phyloP scores from a whole-genome alignment of 2,113 vertebrate genomes.

The Clarias macrocephalus region DNA sequence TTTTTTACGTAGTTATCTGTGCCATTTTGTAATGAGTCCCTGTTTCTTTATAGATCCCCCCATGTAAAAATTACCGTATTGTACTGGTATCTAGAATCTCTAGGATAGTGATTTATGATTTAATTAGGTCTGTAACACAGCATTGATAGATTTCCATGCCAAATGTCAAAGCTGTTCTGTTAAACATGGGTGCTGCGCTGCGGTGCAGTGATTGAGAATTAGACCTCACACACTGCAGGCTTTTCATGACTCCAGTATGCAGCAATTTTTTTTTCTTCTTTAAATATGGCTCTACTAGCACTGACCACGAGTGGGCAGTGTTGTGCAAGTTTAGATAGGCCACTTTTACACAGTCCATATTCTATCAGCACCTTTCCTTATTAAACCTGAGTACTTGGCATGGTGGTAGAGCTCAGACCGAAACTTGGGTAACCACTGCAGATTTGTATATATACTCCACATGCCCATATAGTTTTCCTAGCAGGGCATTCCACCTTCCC shows the following conservation, averaged over 20 bases:
- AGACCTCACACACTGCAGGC: constrained; percentile 22
- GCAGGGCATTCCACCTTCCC: background rate
- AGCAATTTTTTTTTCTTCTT: background rate
- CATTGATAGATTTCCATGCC: constrained; percentile 27
- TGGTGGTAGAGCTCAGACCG: background rate
- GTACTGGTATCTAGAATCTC: constrained; percentile 34
- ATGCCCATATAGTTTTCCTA: background rate
- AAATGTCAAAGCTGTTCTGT: constrained; percentile 33
- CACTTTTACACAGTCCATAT: background rate
- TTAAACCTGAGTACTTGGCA: background rate
- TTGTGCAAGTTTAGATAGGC: constrained; percentile 30
- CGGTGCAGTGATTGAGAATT: constrained; percentile 4
- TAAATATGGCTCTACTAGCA: background rate
- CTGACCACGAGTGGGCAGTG: constrained; percentile 59
- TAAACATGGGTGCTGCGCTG: constrained; percentile 35
- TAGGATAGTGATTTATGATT: constrained; percentile 39
- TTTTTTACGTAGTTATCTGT: constrained; percentile 33
- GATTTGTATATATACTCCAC: background rate
- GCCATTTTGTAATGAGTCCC: constrained; percentile 24
- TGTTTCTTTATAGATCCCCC: constrained; percentile 22
- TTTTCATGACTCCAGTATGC: constrained; percentile 6
- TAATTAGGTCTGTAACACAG: constrained; percentile 32
- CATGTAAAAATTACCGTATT: constrained; percentile 15
- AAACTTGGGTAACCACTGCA: background rate
- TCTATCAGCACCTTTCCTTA: background rate